Base-by-base conservation (phyloP, 2,797 vertebrate species). In the Ambastaia sidthimunki region DNA sequence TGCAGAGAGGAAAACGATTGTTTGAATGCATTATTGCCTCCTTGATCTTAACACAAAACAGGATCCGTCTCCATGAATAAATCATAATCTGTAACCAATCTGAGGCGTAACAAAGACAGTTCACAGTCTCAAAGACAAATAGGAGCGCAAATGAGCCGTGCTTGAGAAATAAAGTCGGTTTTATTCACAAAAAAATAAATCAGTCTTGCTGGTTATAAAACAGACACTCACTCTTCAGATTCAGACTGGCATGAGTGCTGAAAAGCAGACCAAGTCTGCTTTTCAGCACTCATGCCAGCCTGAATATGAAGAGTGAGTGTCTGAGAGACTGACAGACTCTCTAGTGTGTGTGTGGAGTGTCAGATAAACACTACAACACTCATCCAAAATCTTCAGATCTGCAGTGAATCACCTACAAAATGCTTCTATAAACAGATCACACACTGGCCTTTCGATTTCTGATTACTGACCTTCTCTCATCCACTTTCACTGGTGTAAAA, bases 21-120 rank as follows among this genome's bases (percentile, higher is more conserved):
- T 85, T 85, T 80, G 75, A 86, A 81, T 83, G 71, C 76, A 78
- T 82, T 80, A 75, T 28, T 63, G 28, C 57, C 55, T 80, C 55
- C 55, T 63, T 71, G 47, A 78, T 68, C 62, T 73, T 76, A 85
- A 85, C 81, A 66, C 66, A 68, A 85, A 86, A 82, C 85, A 86
- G 83, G 28, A 66, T 78, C 47, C 47, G 70, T 78, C 63, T 78
- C 69, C 73, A 47, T 74, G 54, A 68, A 71, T 48, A 66, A 84
- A 23, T 34, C 3, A 47, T 66, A 48, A 60, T 80, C 81, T 85
- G 83, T 37, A 82, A 83, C 74, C 67, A 83, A 78, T 84, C 75
- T 75, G 34, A 73, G 66, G 66, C 31, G 41, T 74, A 82, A 83
- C 79, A 82, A 78, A 82, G 76, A 78, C 18, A 76, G 9, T 11